Percentiles rank a stretch among this genome's conserved stretches.
Evolutionary conservation across 2,888 invertebrate genomes (phyloP).

Genomic region (Dinocampus coccinellae): DNA sequence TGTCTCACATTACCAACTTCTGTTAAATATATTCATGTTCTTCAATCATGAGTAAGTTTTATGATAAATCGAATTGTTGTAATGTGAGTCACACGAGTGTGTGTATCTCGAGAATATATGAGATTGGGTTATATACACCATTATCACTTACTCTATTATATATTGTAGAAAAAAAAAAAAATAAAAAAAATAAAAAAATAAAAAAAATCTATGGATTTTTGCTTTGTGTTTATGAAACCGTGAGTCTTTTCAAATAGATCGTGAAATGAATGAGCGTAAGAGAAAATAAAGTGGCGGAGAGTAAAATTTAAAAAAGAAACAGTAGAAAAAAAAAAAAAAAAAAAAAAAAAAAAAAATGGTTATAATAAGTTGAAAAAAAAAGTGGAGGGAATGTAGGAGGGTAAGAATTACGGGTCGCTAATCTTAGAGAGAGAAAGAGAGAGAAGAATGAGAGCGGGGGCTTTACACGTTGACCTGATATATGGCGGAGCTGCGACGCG

Average conservation of each 20-base stretch:
- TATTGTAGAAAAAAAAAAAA: not conserved
- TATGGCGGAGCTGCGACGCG: constrained; percentile 46
- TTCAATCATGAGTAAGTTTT: constrained; percentile 27
- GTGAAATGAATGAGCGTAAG: too few relatives aligned
- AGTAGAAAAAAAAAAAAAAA: not conserved
- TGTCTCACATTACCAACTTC: constrained; percentile 46
- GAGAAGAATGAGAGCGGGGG: too few relatives aligned
- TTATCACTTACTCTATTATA: constrained; percentile 7
- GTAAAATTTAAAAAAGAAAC: too few relatives aligned
- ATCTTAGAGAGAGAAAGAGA: constrained; percentile 54
- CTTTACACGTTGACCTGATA: constrained; percentile 48
- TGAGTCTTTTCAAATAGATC: too few relatives aligned
- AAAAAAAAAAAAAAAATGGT: not conserved
- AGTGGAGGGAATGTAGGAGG: constrained; percentile 6
- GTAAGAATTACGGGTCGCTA: constrained; percentile 56
- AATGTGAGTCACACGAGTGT: constrained; percentile 1
- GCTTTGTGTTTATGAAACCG: not conserved
- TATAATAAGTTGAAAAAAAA: too few relatives aligned
- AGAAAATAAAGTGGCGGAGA: too few relatives aligned
- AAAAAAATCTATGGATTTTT: not conserved
- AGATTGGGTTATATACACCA: constrained; percentile 5
- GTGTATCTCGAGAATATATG: not conserved
- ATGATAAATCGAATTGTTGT: constrained; percentile 13
- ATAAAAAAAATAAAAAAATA: too few relatives aligned
- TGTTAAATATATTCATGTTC: constrained; percentile 5